A percentile compares a stretch with the other conserved stretches of the same genome.
Evolutionary conservation across 2,888 invertebrate genomes (phyloP).

Genomic region (Scotopteryx bipunctaria): DNA sequence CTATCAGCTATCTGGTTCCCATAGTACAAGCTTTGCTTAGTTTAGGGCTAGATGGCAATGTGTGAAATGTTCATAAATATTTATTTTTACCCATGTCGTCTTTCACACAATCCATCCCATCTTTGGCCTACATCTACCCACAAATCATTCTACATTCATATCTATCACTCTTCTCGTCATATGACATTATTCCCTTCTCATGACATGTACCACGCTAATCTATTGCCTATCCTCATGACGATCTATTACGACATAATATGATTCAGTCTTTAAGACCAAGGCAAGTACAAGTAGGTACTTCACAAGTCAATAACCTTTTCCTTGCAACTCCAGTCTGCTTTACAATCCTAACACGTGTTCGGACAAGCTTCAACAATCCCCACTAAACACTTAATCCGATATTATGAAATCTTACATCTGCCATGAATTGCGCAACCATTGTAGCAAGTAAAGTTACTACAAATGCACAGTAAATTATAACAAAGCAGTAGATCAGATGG

Average conservation of each 20-base stretch:
- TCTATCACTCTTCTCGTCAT: too few relatives aligned
- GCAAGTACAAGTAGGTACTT: background rate
- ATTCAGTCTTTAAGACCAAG: background rate
- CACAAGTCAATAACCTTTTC: conserved; percentile 20
- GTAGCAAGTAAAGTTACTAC: conserved; percentile 22
- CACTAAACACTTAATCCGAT: conserved; percentile 51
- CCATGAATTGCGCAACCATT: conserved; percentile 46
- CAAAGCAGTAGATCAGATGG: background rate
- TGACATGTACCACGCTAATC: too few relatives aligned
- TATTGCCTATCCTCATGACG: too few relatives aligned
- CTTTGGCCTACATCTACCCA: too few relatives aligned
- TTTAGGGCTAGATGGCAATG: too few relatives aligned
- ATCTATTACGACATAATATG: background rate
- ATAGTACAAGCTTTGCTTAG: too few relatives aligned
- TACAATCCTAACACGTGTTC: conserved; percentile 50
- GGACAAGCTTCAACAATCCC: conserved; percentile 36
- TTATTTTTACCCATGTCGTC: too few relatives aligned
- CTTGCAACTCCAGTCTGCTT: conserved; percentile 17
- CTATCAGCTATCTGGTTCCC: too few relatives aligned
- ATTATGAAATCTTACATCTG: conserved; percentile 66
- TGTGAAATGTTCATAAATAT: too few relatives aligned
- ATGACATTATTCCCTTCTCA: too few relatives aligned
- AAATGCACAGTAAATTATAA: conserved; percentile 5
- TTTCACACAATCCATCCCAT: too few relatives aligned
- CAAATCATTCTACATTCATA: too few relatives aligned